Conservation (phyloP, 2,113 vertebrate species). For the Tupaia tana region DNA sequence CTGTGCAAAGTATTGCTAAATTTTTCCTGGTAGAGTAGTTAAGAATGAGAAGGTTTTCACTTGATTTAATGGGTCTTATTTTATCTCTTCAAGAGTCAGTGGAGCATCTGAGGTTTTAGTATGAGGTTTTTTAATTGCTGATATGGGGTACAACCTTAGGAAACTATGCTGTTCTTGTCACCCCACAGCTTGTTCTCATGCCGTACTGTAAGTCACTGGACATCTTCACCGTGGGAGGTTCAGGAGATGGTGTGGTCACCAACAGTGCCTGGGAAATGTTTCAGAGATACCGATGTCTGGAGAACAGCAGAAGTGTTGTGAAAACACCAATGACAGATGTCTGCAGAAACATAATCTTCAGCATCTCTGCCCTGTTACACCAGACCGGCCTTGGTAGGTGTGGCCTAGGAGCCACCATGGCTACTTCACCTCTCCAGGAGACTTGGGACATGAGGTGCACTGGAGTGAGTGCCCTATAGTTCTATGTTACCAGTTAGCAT, state of each 20-base stretch:
- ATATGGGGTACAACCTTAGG: neutral
- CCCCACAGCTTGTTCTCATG: slow-evolving; percentile 94
- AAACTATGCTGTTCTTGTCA: neutral
- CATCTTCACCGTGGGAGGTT: slow-evolving; percentile 92
- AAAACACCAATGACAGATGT: slow-evolving; percentile 96
- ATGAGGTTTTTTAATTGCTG: neutral
- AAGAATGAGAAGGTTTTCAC: neutral
- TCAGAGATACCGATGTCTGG: slow-evolving; percentile 96
- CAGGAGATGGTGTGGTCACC: slow-evolving; percentile 89
- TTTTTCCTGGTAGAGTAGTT: neutral
- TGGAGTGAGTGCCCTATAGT: fast-evolving
- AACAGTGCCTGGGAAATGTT: slow-evolving; percentile 95
- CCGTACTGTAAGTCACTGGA: slow-evolving; percentile 97
- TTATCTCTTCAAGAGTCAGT: neutral
- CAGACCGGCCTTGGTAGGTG: slow-evolving; percentile 92
- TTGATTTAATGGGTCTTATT: neutral
- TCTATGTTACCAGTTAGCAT: no score
- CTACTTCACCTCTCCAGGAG: neutral
- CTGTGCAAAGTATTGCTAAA: neutral
- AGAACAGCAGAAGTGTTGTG: slow-evolving; percentile 95
- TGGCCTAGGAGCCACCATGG: fast-evolving
- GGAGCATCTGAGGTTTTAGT: neutral
- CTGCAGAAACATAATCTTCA: slow-evolving; percentile 96
- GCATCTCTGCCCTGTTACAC: slow-evolving; percentile 95
- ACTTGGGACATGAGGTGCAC: fast-evolving